Evolutionary conservation across 2,888 invertebrate species (phyloP).

Genomic region (Mythimna loreyi): DNA sequence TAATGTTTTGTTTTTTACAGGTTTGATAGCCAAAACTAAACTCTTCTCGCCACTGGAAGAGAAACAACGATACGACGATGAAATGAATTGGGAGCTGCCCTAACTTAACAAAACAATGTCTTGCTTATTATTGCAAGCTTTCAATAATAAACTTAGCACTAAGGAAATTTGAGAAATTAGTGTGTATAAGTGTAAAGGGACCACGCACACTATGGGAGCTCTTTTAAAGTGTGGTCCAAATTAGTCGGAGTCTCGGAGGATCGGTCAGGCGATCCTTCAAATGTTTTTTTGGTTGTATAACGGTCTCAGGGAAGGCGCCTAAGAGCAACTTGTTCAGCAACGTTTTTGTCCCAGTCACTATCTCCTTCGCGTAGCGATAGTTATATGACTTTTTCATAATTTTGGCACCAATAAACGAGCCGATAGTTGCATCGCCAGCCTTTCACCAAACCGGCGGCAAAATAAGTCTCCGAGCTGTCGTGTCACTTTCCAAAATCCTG

Average conservation of each 20-base stretch:
- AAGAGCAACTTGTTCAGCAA: too few relatives aligned
- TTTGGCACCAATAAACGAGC: too few relatives aligned
- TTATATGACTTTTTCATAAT: too few relatives aligned
- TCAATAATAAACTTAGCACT: slow-evolving; percentile 12
- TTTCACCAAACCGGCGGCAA: too few relatives aligned
- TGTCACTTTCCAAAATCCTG: not conserved
- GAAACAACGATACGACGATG: slow-evolving; percentile 92
- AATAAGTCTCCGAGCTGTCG: too few relatives aligned
- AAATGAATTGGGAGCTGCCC: slow-evolving; percentile 92
- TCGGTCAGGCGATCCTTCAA: not conserved
- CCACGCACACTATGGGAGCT: not conserved
- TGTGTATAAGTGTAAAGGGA: not conserved
- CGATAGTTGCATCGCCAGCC: too few relatives aligned
- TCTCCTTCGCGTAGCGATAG: too few relatives aligned
- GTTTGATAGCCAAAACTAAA: slow-evolving; percentile 85
- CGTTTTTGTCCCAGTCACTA: too few relatives aligned
- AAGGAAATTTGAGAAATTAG: not conserved
- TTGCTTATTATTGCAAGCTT: slow-evolving; percentile 51
- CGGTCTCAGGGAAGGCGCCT: too few relatives aligned
- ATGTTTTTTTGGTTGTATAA: not conserved
- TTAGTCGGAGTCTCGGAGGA: not conserved
- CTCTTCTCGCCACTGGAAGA: slow-evolving; percentile 87
- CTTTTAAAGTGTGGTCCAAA: not conserved
- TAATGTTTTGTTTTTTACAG: slow-evolving; percentile 75
- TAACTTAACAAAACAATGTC: slow-evolving; percentile 62